Conservation (phyloP, 2,113 vertebrate genomes). For the Delphinus delphis region DNA sequence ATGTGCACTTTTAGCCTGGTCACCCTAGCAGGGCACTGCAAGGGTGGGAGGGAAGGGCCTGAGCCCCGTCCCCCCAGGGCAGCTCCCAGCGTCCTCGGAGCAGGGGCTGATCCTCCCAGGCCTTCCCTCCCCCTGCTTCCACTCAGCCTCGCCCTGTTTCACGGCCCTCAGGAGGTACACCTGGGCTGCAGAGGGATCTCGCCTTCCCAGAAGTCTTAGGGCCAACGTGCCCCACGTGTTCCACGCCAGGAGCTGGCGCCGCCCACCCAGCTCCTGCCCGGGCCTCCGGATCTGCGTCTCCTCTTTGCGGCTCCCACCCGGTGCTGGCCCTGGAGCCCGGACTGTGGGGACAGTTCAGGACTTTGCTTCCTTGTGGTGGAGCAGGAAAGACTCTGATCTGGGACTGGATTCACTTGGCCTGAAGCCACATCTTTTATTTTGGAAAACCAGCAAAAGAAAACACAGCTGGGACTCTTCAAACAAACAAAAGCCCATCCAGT, state of each 20-base stretch:
- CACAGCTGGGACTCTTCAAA: neutral
- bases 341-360: neutral
- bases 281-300: no score
- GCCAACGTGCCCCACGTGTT: no score
- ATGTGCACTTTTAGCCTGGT: neutral
- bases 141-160: accelerated
- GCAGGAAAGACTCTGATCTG: neutral
- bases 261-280: accelerated
- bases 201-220: neutral
- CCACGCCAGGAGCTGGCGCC: accelerated
- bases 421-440: neutral
- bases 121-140: neutral
- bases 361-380: neutral
- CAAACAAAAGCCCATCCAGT: accelerated
- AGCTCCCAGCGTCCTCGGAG: neutral
- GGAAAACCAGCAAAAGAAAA: neutral
- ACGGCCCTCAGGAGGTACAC: neutral
- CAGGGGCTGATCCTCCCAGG: accelerated
- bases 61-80: neutral
- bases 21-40: neutral
- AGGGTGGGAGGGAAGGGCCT: neutral
- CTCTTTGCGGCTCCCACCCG: neutral
- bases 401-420: neutral
- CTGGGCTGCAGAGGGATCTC: neutral
- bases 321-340: neutral